Evolutionary conservation across 2,113 vertebrate genomes (phyloP).

Genomic region (Eptesicus fuscus): DNA sequence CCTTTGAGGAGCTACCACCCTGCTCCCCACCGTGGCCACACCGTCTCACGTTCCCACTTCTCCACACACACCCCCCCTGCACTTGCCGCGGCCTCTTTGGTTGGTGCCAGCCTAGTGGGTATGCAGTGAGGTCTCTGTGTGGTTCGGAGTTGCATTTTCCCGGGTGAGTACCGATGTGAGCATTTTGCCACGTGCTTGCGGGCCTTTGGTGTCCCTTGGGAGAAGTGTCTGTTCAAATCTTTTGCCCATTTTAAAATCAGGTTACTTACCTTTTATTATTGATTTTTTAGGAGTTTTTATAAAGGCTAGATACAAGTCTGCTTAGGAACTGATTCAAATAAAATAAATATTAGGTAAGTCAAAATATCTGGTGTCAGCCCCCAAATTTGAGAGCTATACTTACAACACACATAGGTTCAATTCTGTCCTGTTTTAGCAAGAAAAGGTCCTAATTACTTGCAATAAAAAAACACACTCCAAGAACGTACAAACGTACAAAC

Average conservation of each 20-base stretch:
- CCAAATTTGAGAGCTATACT: background rate
- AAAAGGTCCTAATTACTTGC: background rate
- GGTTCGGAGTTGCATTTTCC: background rate
- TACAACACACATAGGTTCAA: background rate
- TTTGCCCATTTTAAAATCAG: background rate
- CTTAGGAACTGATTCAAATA: background rate
- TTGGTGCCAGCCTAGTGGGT: background rate
- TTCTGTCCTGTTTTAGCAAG: background rate
- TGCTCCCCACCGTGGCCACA: background rate
- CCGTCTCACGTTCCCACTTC: background rate
- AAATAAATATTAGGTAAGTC: conserved; percentile 25
- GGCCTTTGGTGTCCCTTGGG: background rate
- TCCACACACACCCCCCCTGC: background rate
- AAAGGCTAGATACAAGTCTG: background rate
- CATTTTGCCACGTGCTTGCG: background rate
- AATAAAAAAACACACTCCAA: background rate
- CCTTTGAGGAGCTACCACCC: background rate
- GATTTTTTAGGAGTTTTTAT: background rate
- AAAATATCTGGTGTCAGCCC: background rate
- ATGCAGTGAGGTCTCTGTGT: background rate
- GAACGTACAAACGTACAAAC: background rate
- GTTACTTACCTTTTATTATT: background rate
- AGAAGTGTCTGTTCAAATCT: background rate
- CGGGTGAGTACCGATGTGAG: background rate
- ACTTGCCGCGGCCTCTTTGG: background rate